These are phyloP conservation scores for Chrysolina americana DNA, from an alignment of 2,888 invertebrate species.

Conservation along the genomic window DNA sequence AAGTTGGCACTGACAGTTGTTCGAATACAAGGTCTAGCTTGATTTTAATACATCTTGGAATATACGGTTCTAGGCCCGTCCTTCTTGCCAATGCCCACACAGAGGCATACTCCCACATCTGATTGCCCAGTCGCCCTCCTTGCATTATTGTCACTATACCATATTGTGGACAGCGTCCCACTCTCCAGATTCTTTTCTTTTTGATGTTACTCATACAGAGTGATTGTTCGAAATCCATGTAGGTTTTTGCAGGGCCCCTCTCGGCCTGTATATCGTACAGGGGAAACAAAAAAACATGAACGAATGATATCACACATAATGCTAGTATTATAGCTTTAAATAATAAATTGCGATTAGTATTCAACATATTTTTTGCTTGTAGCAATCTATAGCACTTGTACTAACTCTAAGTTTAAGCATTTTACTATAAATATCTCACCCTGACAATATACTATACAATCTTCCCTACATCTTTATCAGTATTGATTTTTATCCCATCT, in stretches of 20 bases:
- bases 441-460: constrained; percentile 13
- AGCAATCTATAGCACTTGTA: constrained; percentile 52
- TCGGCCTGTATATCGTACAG: constrained; percentile 69
- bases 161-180: constrained; percentile 67
- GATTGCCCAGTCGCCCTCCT: constrained; percentile 66
- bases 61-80: constrained; percentile 70
- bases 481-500: constrained; percentile 56
- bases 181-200: constrained; percentile 65
- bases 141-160: constrained; percentile 71
- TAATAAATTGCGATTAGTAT: constrained; percentile 74
- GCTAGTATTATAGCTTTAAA: constrained; percentile 74
- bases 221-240: constrained; percentile 72
- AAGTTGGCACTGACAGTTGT: constrained; percentile 72
- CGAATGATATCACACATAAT: constrained; percentile 73
- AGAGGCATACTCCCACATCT: constrained; percentile 72
- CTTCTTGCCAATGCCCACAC: constrained; percentile 71
- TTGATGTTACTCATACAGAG: constrained; percentile 71
- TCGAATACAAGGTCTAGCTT: constrained; percentile 73
- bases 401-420: constrained; percentile 57
- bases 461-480: constrained; percentile 49
- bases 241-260: constrained; percentile 68
- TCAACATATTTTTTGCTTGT: constrained; percentile 67
- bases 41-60: constrained; percentile 71
- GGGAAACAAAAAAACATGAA: constrained; percentile 75
- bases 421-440: constrained; percentile 47